Percentiles rank a stretch among this genome's conserved stretches.
These are phyloP conservation scores for Urechis unicinctus DNA, from an alignment of 2,888 invertebrate species.

Conservation along the genomic window DNA sequence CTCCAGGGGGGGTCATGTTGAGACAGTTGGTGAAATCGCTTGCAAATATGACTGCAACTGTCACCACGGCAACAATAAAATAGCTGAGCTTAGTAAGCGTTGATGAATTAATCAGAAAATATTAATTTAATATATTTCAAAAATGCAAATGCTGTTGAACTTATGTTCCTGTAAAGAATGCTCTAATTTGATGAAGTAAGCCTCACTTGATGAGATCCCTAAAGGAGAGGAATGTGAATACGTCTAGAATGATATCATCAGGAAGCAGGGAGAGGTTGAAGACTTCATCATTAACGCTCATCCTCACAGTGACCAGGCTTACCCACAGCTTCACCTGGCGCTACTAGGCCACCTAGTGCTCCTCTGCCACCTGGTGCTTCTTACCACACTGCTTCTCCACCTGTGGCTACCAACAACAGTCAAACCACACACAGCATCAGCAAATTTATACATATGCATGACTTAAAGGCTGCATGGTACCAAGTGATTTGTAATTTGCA, in stretches of 20 bases:
- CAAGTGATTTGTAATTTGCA: no score
- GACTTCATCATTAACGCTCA: constrained; percentile 35
- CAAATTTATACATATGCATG: no score
- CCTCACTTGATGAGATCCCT: neutral
- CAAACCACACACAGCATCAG: no score
- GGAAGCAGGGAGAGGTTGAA: neutral
- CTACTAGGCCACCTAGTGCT: no score
- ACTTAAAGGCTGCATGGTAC: no score
- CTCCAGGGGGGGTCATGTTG: neutral
- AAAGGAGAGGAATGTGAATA: neutral
- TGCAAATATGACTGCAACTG: neutral
- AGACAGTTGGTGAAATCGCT: neutral
- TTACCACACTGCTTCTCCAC: no score
- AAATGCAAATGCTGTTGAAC: no score
- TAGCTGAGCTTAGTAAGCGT: no score
- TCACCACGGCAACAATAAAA: neutral
- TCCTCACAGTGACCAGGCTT: constrained; percentile 40
- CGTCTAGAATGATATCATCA: neutral
- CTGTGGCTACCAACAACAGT: no score
- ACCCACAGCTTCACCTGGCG: constrained; percentile 46
- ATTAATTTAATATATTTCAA: neutral
- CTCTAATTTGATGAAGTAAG: no score
- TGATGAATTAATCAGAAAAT: neutral
- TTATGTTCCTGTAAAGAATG: no score
- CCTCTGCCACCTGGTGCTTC: no score